Evolutionary conservation across 1,140 invertebrate species (phyloP).

Genomic region (Monomorium pharaonis): DNA sequence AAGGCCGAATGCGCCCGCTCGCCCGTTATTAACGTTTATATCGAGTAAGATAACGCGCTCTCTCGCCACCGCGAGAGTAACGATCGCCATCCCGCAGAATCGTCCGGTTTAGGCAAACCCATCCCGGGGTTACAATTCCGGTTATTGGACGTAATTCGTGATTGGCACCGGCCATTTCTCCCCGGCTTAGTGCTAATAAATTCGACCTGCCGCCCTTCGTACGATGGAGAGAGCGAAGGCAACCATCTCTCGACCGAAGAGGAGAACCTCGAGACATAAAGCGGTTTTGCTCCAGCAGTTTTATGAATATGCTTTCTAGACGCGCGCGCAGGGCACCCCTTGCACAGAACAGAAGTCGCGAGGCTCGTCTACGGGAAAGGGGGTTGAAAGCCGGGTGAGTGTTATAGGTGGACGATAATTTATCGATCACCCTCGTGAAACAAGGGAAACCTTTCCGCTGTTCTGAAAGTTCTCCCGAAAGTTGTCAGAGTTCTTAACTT

Average conservation of each 20-base stretch:
- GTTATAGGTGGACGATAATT: slow-evolving; percentile 79
- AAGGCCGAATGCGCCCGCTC: slow-evolving; percentile 61
- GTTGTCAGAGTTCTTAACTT: slow-evolving; percentile 13
- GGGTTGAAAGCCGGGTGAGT: slow-evolving; percentile 72
- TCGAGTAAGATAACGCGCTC: slow-evolving; percentile 77
- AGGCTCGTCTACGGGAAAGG: slow-evolving; percentile 69
- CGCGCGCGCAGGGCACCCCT: slow-evolving; percentile 57
- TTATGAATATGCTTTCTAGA: slow-evolving; percentile 83
- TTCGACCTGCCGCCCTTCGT: slow-evolving; percentile 69
- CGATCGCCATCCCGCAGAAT: slow-evolving; percentile 73
- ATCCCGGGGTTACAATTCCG: slow-evolving; percentile 78
- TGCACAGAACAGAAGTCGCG: slow-evolving; percentile 59
- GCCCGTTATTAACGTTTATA: slow-evolving; percentile 77
- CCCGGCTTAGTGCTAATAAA: slow-evolving; percentile 82
- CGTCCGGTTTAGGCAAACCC: slow-evolving; percentile 72
- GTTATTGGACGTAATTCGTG: slow-evolving; percentile 83
- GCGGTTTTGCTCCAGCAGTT: slow-evolving; percentile 82
- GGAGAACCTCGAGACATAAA: slow-evolving; percentile 78
- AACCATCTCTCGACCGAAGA: slow-evolving; percentile 13
- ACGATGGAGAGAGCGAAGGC: slow-evolving; percentile 18
- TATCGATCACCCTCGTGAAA: slow-evolving; percentile 74
- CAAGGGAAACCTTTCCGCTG: slow-evolving; percentile 78
- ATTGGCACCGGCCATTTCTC: slow-evolving; percentile 81
- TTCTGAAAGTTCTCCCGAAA: slow-evolving; percentile 20
- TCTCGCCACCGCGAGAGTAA: slow-evolving; percentile 72